Evolutionary conservation across 2,797 vertebrate genomes (phyloP).

Genomic region (Anabas testudineus): DNA sequence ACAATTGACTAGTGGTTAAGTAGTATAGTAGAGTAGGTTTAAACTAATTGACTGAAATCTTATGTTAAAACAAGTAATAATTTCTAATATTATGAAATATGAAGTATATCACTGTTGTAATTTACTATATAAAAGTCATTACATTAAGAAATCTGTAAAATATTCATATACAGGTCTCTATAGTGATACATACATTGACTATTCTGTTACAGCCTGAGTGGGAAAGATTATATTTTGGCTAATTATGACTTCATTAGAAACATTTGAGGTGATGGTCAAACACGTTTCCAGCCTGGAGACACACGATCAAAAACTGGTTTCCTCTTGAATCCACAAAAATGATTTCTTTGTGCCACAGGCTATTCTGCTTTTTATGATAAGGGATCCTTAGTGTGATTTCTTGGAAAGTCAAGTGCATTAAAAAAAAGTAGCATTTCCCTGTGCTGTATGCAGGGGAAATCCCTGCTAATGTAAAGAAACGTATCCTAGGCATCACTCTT

Average conservation of each 20-base stretch:
- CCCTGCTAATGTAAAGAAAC: conserved; percentile 26
- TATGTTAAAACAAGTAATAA: background rate
- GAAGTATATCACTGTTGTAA: background rate
- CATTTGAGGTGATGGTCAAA: conserved; percentile 65
- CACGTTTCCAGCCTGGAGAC: conserved; percentile 33
- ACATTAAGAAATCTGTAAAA: background rate
- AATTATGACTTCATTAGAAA: conserved; percentile 75
- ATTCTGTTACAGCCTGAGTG: conserved; percentile 75
- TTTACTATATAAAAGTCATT: background rate
- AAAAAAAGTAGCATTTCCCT: conserved; percentile 19
- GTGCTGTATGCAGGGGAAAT: conserved; percentile 14
- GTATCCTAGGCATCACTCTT: conserved; percentile 26
- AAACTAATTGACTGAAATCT: background rate
- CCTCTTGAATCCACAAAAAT: conserved; percentile 11
- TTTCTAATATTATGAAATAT: background rate
- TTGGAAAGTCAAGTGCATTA: conserved; percentile 6
- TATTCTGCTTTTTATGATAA: conserved; percentile 15
- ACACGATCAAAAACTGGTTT: conserved; percentile 28
- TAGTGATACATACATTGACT: conserved; percentile 1
- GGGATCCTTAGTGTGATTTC: conserved; percentile 20
- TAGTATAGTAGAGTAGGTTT: background rate
- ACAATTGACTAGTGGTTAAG: background rate
- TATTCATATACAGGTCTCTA: background rate
- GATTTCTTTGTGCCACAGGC: conserved; percentile 18
- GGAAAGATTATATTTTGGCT: conserved; percentile 57